Evolutionary conservation across 2,888 invertebrate genomes (phyloP).

Genomic region (Hydropsyche betteni): DNA sequence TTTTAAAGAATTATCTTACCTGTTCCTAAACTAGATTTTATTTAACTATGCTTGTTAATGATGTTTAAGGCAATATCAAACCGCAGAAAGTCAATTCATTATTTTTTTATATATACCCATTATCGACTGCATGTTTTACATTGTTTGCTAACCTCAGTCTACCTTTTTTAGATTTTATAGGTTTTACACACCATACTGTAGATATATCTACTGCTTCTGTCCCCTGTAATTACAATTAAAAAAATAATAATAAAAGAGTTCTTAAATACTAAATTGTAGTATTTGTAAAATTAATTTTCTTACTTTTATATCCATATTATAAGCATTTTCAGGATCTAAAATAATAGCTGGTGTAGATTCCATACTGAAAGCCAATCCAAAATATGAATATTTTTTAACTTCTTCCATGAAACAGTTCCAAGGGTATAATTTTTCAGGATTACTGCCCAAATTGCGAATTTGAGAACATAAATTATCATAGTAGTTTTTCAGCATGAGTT

Average conservation of each 20-base stretch:
- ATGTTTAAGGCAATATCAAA: not conserved
- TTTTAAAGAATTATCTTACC: no score
- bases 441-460: slow-evolving; percentile 69
- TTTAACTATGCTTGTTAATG: no score
- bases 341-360: slow-evolving; percentile 69
- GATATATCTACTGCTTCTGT: not conserved
- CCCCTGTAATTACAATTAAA: slow-evolving; percentile 50
- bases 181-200: not conserved
- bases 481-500: slow-evolving; percentile 69
- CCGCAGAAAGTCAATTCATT: not conserved
- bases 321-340: slow-evolving; percentile 67
- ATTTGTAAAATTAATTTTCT: not conserved
- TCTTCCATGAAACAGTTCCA: slow-evolving; percentile 65
- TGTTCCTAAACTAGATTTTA: no score
- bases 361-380: slow-evolving; percentile 69
- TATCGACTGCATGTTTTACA: slow-evolving; percentile 13
- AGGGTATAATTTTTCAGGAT: slow-evolving; percentile 67
- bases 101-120: slow-evolving; percentile 18
- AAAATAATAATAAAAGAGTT: not conserved
- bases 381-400: slow-evolving; percentile 66
- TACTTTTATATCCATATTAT: slow-evolving; percentile 55
- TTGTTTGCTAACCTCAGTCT: not conserved
- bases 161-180: not conserved
- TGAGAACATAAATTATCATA: slow-evolving; percentile 65
- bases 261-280: not conserved